A percentile compares a stretch with the other conserved stretches of the same genome.
phyloP scores from a whole-genome alignment of 2,888 invertebrate genomes.

The Papilio elwesi region DNA sequence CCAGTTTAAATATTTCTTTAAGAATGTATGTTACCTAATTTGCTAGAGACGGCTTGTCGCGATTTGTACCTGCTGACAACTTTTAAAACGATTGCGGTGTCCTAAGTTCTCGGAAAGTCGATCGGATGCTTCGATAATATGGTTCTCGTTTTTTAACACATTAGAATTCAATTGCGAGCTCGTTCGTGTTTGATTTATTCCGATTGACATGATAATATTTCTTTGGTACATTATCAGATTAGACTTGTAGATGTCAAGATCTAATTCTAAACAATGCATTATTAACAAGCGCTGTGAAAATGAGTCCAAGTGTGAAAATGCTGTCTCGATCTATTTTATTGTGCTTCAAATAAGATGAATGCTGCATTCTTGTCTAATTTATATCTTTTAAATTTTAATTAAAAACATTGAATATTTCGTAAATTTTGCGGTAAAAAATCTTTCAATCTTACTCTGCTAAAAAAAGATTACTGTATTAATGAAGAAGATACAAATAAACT shows the following conservation, averaged over 20 bases:
- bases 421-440: too few species aligned
- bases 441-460: too few species aligned
- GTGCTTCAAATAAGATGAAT: slow-evolving; percentile 33
- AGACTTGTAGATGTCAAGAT: slow-evolving; percentile 35
- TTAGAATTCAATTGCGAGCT: slow-evolving; percentile 55
- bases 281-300: slow-evolving; percentile 35
- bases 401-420: too few species aligned
- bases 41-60: slow-evolving; percentile 21
- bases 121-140: slow-evolving; percentile 62
- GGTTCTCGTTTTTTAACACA: slow-evolving; percentile 54
- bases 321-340: slow-evolving; percentile 35
- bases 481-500: too few species aligned
- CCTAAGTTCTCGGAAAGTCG: slow-evolving; percentile 58
- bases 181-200: slow-evolving; percentile 53
- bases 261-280: slow-evolving; percentile 38
- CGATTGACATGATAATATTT: slow-evolving; percentile 48
- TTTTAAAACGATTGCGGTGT: slow-evolving; percentile 29
- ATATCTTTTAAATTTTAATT: too few species aligned
- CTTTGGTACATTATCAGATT: slow-evolving; percentile 32
- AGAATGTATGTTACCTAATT: slow-evolving; percentile 7
- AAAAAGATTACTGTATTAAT: too few species aligned
- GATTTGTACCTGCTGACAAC: slow-evolving; percentile 39
- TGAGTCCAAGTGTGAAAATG: slow-evolving; percentile 38
- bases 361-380: slow-evolving; percentile 31
- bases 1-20: too few species aligned